These are phyloP conservation scores for Dioctria linearis DNA, from an alignment of 2,888 invertebrate species.

Conservation along the genomic window DNA sequence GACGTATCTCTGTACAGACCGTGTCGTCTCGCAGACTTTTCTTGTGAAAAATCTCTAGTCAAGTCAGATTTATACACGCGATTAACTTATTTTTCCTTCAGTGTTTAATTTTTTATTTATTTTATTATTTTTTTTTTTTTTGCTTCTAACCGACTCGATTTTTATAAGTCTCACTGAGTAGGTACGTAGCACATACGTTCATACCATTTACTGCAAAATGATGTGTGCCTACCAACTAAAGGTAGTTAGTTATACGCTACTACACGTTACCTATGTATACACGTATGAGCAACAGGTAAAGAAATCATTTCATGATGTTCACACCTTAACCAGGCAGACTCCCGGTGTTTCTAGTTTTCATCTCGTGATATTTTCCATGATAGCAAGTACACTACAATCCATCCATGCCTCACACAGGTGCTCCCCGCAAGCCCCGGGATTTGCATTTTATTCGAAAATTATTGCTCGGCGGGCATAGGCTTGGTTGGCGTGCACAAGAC, in stretches of 20 bases:
- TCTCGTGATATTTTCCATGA: constrained; percentile 31
- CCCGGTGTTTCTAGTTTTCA: constrained; percentile 46
- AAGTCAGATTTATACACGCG: constrained; percentile 14
- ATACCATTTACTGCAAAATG: constrained; percentile 35
- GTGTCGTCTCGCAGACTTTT: no score
- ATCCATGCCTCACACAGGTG: not conserved
- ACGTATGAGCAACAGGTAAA: constrained; percentile 21
- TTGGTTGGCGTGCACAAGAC: constrained; percentile 41
- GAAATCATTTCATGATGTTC: constrained; percentile 49
- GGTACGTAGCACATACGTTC: not conserved
- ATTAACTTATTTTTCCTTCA: constrained; percentile 34
- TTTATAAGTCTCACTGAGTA: constrained; percentile 32
- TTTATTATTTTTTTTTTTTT: not conserved
- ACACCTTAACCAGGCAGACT: constrained; percentile 35
- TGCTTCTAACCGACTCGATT: constrained; percentile 3
- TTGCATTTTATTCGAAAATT: constrained; percentile 50
- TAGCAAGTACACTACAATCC: not conserved
- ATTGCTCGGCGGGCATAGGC: constrained; percentile 44
- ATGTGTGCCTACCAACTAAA: constrained; percentile 26
- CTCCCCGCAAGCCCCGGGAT: constrained; percentile 1
- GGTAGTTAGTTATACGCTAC: not conserved
- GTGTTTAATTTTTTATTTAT: not conserved
- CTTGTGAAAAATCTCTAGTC: not conserved
- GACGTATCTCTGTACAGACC: no score
- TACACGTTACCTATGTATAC: not conserved